These are phyloP conservation scores for Drosophila kambysellisi DNA, from an alignment of 2,888 invertebrate genomes.

Conservation along the genomic window DNA sequence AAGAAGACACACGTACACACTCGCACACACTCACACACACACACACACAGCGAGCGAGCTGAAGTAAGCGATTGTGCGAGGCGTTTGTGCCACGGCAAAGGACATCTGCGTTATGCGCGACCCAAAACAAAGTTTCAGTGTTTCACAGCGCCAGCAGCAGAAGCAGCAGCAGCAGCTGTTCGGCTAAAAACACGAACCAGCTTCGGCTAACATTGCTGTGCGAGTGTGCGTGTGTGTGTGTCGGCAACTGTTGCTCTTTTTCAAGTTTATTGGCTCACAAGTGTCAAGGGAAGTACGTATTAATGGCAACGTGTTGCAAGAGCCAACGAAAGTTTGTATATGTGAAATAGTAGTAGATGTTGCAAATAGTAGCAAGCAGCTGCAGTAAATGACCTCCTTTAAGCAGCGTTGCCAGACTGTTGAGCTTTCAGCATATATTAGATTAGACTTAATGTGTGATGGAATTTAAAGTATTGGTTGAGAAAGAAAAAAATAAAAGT, in stretches of 20 bases:
- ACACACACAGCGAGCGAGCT: conserved; percentile 16
- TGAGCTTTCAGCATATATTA: background rate
- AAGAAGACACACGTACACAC: background rate
- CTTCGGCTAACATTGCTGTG: conserved; percentile 43
- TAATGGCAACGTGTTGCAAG: conserved; percentile 80
- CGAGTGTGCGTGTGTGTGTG: conserved; percentile 22
- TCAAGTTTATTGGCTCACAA: conserved; percentile 82
- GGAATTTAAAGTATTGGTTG: background rate
- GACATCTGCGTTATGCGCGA: conserved; percentile 80
- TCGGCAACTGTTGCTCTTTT: conserved; percentile 83
- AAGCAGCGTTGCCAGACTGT: conserved; percentile 47
- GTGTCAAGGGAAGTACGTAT: conserved; percentile 78
- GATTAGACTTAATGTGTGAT: background rate
- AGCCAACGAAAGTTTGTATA: conserved; percentile 21
- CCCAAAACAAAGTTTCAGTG: conserved; percentile 28
- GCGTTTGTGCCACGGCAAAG: conserved; percentile 70
- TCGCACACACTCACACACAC: background rate
- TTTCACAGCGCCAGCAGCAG: conserved; percentile 16
- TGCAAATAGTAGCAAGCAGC: conserved; percentile 44
- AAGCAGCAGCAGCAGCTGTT: conserved; percentile 20
- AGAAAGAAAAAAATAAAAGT: background rate
- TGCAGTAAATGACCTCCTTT: conserved; percentile 36
- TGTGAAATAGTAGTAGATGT: conserved; percentile 61
- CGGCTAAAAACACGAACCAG: conserved; percentile 16
- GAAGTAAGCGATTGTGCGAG: conserved; percentile 47